Evolutionary conservation across 1,140 invertebrate genomes (phyloP).

Genomic region (Drosophila athabasca): DNA sequence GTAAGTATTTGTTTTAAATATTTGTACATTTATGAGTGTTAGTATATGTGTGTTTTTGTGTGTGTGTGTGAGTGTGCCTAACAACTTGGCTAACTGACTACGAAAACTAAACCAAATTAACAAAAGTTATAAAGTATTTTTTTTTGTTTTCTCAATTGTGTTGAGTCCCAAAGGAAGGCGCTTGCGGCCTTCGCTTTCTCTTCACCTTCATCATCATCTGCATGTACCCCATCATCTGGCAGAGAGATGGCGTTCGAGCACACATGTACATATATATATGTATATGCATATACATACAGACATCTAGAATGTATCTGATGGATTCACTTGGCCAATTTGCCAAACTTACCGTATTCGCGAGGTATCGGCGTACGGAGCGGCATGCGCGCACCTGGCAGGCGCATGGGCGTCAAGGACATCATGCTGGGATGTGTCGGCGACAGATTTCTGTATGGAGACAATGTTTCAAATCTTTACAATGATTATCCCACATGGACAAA

Average conservation of each 20-base stretch:
- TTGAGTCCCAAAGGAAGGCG: slow-evolving; percentile 27
- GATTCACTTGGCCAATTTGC: slow-evolving; percentile 73
- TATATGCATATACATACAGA: slow-evolving; percentile 56
- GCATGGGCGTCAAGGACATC: slow-evolving; percentile 82
- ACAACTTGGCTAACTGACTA: slow-evolving; percentile 57
- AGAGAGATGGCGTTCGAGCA: too few relatives aligned
- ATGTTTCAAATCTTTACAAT: slow-evolving; percentile 81
- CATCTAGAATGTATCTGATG: slow-evolving; percentile 36
- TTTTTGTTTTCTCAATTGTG: slow-evolving; percentile 24
- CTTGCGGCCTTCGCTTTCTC: slow-evolving; percentile 13
- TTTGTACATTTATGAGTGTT: slow-evolving; percentile 6
- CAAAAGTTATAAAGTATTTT: slow-evolving; percentile 47
- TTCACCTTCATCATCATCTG: slow-evolving; percentile 16
- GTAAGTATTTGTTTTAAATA: not conserved
- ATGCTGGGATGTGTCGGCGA: slow-evolving; percentile 83
- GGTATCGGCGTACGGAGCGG: slow-evolving; percentile 91
- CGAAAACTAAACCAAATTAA: slow-evolving; percentile 63
- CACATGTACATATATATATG: slow-evolving; percentile 35
- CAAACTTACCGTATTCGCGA: slow-evolving; percentile 92
- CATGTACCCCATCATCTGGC: slow-evolving; percentile 5
- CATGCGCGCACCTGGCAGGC: slow-evolving; percentile 86
- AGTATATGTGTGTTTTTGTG: slow-evolving; percentile 27
- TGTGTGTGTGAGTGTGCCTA: slow-evolving; percentile 38
- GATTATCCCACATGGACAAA: slow-evolving; percentile 37
- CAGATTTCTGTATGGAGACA: slow-evolving; percentile 83